Base-by-base conservation (phyloP, 37 sponge, comb jelly and placozoan species). In the Ianthella basta region DNA sequence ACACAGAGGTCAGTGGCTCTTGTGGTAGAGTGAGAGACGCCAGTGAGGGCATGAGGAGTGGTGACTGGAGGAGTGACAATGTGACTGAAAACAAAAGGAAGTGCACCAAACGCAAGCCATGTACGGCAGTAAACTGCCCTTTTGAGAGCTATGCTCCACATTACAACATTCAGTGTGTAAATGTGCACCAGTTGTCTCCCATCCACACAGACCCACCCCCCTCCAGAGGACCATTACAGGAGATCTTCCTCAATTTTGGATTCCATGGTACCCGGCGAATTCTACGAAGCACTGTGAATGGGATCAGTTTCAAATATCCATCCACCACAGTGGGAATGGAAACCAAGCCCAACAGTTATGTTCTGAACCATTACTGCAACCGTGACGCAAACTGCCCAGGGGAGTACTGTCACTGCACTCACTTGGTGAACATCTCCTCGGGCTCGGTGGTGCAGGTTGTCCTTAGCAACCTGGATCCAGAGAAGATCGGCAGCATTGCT, bases 71-170 rank as follows among this genome's bases (percentile, higher is more conserved):
- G 54, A 55, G 41, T 55, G 80, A 54, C 56, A 55, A 44, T 37
- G 32, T 10, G 36, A 29, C 55, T 50, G 33, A 41, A 24, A 55
- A 55, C 10, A 30, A 40, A 36, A 24, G 24, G 6, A 39, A 15
- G 60, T 87, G 84, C 27, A 35, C 65, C 10, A 20, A 15, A 0
- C 0, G 50, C 54, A 55, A 50, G 30, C 64, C 65, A 1, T 94
- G 94, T 77, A 81, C 24, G 12, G 91, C 86, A n/a, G 85, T 94
- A 6, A 94, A 94, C 80, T 94, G 95, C 77, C 95, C 95, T 0
- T 94, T 94, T 59, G 23, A 21, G 59, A 34, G 39, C 25, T 90
- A 74, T 50, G 87, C 86, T 27, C 38, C 73, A 3, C 80, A 72
- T 0, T 84, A 88, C 72, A 85, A 83, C 65, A 88, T 89, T 4